Conservation (phyloP, 2,888 invertebrate genomes). For the Trachelus iudaicus region DNA sequence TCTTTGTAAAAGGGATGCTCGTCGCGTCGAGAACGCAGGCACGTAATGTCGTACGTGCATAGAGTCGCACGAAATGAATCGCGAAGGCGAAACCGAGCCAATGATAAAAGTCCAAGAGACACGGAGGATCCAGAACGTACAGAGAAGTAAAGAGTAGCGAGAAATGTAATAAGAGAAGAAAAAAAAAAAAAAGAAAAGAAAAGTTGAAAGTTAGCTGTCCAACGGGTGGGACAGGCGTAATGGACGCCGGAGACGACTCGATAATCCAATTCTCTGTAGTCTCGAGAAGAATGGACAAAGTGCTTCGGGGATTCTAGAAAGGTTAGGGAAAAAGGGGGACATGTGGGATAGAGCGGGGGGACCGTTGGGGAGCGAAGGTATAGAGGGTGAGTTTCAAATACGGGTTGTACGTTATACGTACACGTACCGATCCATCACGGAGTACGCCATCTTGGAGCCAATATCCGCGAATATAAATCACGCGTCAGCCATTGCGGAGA, state of each 20-base stretch:
- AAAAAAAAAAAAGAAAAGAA: neutral
- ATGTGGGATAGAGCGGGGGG: neutral
- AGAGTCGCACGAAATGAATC: neutral
- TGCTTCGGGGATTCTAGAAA: neutral
- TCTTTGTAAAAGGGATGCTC: neutral
- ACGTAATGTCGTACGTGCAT: neutral
- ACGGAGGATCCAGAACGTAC: neutral
- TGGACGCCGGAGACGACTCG: neutral
- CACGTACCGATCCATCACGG: constrained; percentile 44
- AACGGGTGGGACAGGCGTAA: neutral
- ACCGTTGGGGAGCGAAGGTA: neutral
- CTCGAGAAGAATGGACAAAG: neutral
- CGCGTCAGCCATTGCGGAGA: constrained; percentile 43
- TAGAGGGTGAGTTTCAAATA: constrained; percentile 17
- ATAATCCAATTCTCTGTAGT: neutral
- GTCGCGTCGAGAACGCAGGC: neutral
- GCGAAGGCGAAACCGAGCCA: neutral
- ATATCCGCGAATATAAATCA: constrained; percentile 51
- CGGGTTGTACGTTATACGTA: constrained; percentile 24
- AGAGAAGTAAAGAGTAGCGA: neutral
- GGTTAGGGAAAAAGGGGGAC: neutral
- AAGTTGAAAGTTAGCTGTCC: neutral
- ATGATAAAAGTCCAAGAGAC: neutral
- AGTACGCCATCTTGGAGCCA: constrained; percentile 49
- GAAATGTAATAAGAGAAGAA: neutral